Base-by-base conservation (phyloP, 1,140 invertebrate genomes). In the Scaptomyza pallida region DNA sequence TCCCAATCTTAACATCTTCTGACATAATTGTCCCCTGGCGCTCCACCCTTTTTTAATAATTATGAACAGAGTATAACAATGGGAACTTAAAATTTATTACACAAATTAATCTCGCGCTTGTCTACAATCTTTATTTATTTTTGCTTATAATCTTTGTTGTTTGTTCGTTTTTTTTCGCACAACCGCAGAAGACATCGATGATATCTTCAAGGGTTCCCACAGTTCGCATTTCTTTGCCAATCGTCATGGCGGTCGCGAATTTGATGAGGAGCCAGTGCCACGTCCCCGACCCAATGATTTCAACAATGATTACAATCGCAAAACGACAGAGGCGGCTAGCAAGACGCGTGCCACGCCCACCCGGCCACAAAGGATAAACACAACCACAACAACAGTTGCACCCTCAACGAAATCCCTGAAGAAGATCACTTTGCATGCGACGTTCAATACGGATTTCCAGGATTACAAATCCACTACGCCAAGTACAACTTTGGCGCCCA, bases 171-270 rank as follows among this genome's bases (percentile, higher is more conserved):
- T 57, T 44, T 30, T 37, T 51, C 35, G 33, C 33, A 37, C 43
- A n/a, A 40, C 35, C 67, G 26, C 73, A 91, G 93, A 91, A 72
- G 89, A 91, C 55, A 69, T 92, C 45, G 89, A 92, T 51, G 93
- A 94, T 50, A 92, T 93, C 59, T 92, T 94, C 44, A 93, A 93
- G 44, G 93, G 93, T 47, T 94, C 93, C 54, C 94, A 94, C 73
- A 95, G 93, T 61, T 93, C 93, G 30, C 94, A 94, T 74, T 94
- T 94, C 79, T 95, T 94, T 81, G 93, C 93, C 70, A 94, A 93
- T 75, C 90, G 92, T 26, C 94, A 94, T 76, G 92, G 92, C 21
- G 93, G 93, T 35, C 82, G 90, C 52, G 91, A 91, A 57, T 89
- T 82, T 37, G 81, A 88, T 13, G 94, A 95, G 68, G 77, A 90